Percentiles rank a stretch among this genome's conserved stretches.
These are phyloP conservation scores for Epinotia ramella DNA, from an alignment of 2,888 invertebrate genomes.

Conservation along the genomic window DNA sequence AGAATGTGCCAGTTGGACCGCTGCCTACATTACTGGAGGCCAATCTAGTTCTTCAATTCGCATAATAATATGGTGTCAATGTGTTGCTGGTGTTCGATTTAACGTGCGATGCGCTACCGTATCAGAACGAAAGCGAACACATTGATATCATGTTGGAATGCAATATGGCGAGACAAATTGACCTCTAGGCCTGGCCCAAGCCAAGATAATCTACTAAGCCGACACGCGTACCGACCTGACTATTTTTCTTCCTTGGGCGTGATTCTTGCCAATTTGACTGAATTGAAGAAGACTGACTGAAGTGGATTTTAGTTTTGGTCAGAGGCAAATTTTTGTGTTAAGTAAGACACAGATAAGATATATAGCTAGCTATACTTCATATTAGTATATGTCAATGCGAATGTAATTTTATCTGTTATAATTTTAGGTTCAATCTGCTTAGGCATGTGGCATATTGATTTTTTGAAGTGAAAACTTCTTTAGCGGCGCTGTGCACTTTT, in stretches of 20 bases:
- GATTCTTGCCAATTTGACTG: constrained; percentile 46
- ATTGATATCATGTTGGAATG: not conserved
- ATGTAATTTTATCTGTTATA: not conserved
- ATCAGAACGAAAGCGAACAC: not conserved
- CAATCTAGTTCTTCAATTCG: not conserved
- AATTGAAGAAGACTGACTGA: constrained; percentile 8
- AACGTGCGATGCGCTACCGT: not conserved
- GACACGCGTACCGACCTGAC: constrained; percentile 51
- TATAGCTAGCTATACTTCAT: too few relatives aligned
- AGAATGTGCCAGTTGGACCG: constrained; percentile 52
- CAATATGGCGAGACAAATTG: not conserved
- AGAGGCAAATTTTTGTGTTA: not conserved
- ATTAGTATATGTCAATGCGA: not conserved
- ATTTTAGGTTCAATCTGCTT: too few relatives aligned
- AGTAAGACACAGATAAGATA: too few relatives aligned
- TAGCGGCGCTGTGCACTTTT: too few relatives aligned
- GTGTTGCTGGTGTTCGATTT: not conserved
- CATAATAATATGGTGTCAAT: not conserved
- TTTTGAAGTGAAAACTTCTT: too few relatives aligned
- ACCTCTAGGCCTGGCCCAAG: constrained; percentile 55
- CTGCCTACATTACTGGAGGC: constrained; percentile 48
- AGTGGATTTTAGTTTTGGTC: constrained; percentile 25
- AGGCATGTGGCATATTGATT: too few relatives aligned
- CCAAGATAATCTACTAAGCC: constrained; percentile 74
- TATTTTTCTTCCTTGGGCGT: constrained; percentile 45